Base-by-base conservation (phyloP, 2,113 vertebrate species). In the Cottus gobio region DNA sequence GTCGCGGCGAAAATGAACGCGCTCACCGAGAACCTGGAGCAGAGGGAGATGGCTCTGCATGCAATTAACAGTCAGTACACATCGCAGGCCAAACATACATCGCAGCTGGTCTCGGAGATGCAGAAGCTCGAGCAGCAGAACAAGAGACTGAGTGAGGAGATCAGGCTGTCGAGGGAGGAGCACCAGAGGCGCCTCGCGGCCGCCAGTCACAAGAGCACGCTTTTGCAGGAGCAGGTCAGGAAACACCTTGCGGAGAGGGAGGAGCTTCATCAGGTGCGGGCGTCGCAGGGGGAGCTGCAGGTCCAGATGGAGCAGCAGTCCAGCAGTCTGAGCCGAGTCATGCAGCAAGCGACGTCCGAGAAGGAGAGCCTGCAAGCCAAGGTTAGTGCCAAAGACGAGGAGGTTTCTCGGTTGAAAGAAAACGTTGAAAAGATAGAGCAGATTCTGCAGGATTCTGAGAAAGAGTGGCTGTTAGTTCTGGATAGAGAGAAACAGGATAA, bases 351-450 rank as follows among this genome's bases (percentile, higher is more conserved):
- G 94, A 88, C 88, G 90, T 92, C 87, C 13, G 95, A 96, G 90
- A 95, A 90, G 84, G 91, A 95, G 85, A 94, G 88, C 85, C 96
- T 96, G 30, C 96, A 95, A 91, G 93, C 90, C 71, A 89, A 97
- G 97, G 97, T 98, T 95, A 96, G 97, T 98, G 95, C 80, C 71
- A 95, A 95, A 92, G 88, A 91, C 79, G 91, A 94, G 93, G 95
- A 96, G 63, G 82, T 96, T 68, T 90, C 70, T 88, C 83, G 84
- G 73, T 91, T 96, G 83, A 94, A 94, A 83, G 85, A 92, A 83
- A 94, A 92, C 82, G 56, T 94, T 90, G 71, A 93, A 58, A 95
- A 91, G 83, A 66, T 96, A 93, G 95, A 96, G 48, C 93, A 93
- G 46, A 93, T 79, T 82, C 92, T 97, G 1, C 93, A 94, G 79